Evolutionary conservation across 2,888 invertebrate genomes (phyloP), one percentile per base, ranked within the genome.

Genomic region (Ceriagrion tenellum): DNA sequence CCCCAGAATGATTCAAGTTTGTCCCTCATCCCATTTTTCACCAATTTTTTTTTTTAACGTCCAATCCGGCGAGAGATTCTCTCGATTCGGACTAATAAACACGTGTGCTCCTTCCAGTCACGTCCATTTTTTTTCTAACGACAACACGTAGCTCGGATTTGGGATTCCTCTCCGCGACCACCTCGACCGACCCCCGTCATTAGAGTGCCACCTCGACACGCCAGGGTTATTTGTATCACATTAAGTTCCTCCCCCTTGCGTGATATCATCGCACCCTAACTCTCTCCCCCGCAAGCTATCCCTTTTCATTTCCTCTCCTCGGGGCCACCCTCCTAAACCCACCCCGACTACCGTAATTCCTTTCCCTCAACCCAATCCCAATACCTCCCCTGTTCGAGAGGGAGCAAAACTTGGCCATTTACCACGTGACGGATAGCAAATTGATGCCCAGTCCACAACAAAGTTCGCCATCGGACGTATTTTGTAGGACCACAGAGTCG

Each of bases 161-260:
- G 35, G 30, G n/a, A 81, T 12, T 81, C n/a, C 74, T 47, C 74
- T 30, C 13, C 47, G 2, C 4, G 47, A 8, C 13, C 74, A n/a
- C 6, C 10, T 35, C 74, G 12, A 12, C 30, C 16, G 35, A 30
- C 81, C 81, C 81, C 16, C 81, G 81, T 35, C 81, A 81, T 81
- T 35, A 81, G 81, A 35, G 18, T n/a, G 47, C 47, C 47, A 47
- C 47, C 47, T 47, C 47, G 81, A 81, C 81, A 81, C 81, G 81
- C 81, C 81, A n/a, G 81, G 81, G 81, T 81, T 81, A 81, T 81
- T 81, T 81, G 81, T 81, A 81, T 30, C 81, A 81, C 81, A 81
- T 81, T 81, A 81, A 81, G 81, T 81, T 35, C 81, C 8, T 47
- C 47, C 47, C 47, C 47, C 35, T n/a, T 16, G 16, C 16, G 81